A percentile compares a stretch with the other conserved stretches of the same genome.
Evolutionary conservation across 2,797 vertebrate genomes (phyloP).

Genomic region (Poeciliopsis infans): DNA sequence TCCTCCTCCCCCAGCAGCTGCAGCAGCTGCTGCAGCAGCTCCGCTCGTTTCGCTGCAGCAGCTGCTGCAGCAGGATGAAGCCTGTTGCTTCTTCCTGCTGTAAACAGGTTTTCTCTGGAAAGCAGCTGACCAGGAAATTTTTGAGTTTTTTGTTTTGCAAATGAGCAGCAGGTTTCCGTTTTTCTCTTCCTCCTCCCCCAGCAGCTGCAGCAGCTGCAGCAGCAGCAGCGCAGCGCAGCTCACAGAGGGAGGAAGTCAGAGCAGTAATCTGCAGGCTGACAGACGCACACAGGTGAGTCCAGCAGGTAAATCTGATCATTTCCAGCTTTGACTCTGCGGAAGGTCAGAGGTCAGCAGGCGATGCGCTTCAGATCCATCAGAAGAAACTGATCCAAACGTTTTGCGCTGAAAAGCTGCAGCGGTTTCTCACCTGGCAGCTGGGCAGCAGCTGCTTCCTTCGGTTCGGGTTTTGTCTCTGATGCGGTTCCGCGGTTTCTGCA

Average conservation of each 20-base stretch:
- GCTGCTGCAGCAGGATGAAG: too few species aligned
- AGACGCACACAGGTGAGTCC: slow-evolving; percentile 27
- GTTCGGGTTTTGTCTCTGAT: not conserved
- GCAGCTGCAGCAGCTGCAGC: not conserved
- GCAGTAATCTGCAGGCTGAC: not conserved
- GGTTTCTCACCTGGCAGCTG: not conserved
- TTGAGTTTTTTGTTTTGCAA: slow-evolving; percentile 27
- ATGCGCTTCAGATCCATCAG: not conserved
- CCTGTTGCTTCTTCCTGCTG: too few species aligned
- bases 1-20: not conserved
- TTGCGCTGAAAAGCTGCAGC: not conserved
- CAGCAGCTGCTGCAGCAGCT: too few species aligned
- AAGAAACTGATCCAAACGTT: not conserved
- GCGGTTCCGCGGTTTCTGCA: not conserved
- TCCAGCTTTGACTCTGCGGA: not conserved
- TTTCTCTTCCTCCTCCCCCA: slow-evolving; percentile 1
- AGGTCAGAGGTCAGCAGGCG: too few species aligned
- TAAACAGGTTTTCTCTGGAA: not conserved
- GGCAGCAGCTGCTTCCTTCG: not conserved
- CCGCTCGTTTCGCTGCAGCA: too few species aligned
- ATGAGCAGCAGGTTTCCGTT: not conserved
- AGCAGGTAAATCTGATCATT: slow-evolving; percentile 18
- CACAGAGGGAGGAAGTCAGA: slow-evolving; percentile 26
- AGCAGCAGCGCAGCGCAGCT: not conserved
- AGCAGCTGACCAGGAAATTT: not conserved